These are phyloP conservation scores for Myiotriccus ornatus DNA, from an alignment of 2,797 vertebrate genomes.

Conservation along the genomic window DNA sequence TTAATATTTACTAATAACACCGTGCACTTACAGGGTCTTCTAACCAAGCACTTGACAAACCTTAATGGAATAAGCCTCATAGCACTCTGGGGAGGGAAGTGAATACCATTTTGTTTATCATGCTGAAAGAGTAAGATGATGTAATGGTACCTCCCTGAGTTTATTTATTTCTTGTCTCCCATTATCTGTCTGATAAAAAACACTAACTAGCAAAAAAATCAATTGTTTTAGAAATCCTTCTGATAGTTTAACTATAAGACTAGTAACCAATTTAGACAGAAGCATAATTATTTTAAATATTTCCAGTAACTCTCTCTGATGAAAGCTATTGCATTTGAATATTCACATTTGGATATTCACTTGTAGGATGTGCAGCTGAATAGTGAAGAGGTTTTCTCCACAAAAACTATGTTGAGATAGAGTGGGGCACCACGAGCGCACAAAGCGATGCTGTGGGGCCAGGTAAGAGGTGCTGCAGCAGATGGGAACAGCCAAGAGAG, in stretches of 20 bases:
- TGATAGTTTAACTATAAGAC: constrained; percentile 20
- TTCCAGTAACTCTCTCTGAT: constrained; percentile 24
- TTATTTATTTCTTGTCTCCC: constrained; percentile 51
- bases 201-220: constrained; percentile 34
- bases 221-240: constrained; percentile 41
- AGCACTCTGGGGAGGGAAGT: constrained; percentile 60
- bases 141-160: constrained; percentile 17
- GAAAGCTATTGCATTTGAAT: constrained; percentile 13
- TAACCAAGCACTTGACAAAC: constrained; percentile 61
- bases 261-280: constrained; percentile 52
- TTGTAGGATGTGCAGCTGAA: constrained; percentile 21
- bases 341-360: background rate
- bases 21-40: constrained; percentile 49
- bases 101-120: constrained; percentile 56
- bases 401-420: background rate
- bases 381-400: background rate
- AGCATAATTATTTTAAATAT: constrained; percentile 30
- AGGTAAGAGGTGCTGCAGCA: background rate
- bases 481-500: background rate
- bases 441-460: background rate
- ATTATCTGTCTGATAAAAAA: constrained; percentile 45
- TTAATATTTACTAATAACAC: constrained; percentile 60
- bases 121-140: constrained; percentile 52
- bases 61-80: constrained; percentile 66
- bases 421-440: background rate